These are phyloP conservation scores for Crambe crambe DNA, from an alignment of 37 sponge, comb jelly and placozoan species.

Conservation along the genomic window DNA sequence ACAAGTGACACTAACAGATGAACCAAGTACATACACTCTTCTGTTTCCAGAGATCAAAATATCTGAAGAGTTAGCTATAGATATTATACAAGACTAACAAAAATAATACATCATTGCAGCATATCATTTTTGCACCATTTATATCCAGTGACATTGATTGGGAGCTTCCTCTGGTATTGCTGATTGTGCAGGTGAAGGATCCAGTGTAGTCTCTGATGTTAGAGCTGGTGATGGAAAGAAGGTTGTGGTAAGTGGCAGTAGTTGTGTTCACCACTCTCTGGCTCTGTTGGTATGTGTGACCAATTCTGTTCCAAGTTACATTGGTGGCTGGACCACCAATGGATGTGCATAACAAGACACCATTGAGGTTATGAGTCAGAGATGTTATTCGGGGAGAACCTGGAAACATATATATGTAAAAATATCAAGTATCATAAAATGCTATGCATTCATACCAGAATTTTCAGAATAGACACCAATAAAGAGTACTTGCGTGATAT, in stretches of 20 bases:
- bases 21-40: neutral
- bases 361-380: no score
- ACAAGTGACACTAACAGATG: neutral
- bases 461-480: no score
- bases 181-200: neutral
- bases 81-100: no score
- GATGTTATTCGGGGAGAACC: neutral
- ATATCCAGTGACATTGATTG: neutral
- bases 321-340: conserved; percentile 36
- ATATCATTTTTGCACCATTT: no score
- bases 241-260: neutral
- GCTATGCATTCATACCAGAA: neutral
- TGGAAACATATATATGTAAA: neutral
- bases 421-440: neutral
- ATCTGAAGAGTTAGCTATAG: no score
- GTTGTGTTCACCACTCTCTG: neutral
- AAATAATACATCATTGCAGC: no score
- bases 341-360: no score
- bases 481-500: no score
- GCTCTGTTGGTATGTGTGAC: conserved; percentile 1
- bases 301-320: neutral
- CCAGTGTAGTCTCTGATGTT: neutral
- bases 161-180: neutral
- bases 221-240: neutral
- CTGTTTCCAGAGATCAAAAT: neutral